Evolutionary conservation across 2,113 vertebrate genomes (phyloP).

Genomic region (Nerophis lumbriciformis): DNA sequence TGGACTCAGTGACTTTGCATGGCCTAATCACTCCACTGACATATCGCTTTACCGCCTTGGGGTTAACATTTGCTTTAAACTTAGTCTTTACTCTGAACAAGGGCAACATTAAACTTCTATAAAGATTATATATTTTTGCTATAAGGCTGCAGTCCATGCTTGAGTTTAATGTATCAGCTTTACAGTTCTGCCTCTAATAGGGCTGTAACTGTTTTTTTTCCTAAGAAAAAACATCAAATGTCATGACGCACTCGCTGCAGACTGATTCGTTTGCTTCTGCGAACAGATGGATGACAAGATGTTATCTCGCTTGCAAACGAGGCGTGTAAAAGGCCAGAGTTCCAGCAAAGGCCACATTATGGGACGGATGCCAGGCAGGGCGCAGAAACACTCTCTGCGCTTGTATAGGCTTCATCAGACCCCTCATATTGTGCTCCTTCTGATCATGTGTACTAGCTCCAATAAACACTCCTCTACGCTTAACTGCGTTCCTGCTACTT

Average conservation of each 20-base stretch:
- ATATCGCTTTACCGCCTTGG: conserved; percentile 64
- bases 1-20: conserved; percentile 62
- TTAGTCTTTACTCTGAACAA: conserved; percentile 31
- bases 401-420: conserved; percentile 60
- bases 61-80: conserved; percentile 59
- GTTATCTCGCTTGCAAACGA: conserved; percentile 21
- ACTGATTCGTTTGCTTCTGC: conserved; percentile 34
- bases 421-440: conserved; percentile 76
- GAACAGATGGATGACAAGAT: conserved; percentile 14
- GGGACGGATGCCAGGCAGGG: conserved; percentile 9
- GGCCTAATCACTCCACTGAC: conserved; percentile 58
- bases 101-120: conserved; percentile 60
- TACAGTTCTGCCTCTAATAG: conserved; percentile 48
- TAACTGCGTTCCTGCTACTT: conserved; percentile 49
- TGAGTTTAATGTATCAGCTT: conserved; percentile 70
- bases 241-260: conserved; percentile 46
- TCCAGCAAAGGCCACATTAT: conserved; percentile 21
- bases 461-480: conserved; percentile 85
- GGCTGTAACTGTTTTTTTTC: conserved; percentile 56
- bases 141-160: conserved; percentile 64
- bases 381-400: conserved; percentile 51
- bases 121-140: conserved; percentile 78
- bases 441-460: conserved; percentile 97
- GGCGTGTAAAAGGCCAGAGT: conserved; percentile 20
- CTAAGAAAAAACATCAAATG: conserved; percentile 30